Conservation (phyloP, 2,888 invertebrate species). For the Ophioninae sp. region DNA sequence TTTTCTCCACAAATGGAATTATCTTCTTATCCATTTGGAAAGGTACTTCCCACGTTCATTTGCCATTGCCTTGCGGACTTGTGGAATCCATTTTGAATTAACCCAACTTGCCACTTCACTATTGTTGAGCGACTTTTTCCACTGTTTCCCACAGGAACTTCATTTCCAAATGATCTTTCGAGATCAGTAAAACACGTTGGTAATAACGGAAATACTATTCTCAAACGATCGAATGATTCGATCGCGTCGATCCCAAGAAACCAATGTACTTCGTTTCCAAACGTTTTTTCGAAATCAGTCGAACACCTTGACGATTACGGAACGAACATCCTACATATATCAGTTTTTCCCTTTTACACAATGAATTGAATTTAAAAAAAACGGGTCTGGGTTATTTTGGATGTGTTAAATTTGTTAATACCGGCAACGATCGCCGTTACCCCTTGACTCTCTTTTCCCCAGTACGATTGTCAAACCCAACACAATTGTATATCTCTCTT, state of each 20-base stretch:
- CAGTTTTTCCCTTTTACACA: not conserved
- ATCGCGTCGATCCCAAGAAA: not conserved
- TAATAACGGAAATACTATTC: not conserved
- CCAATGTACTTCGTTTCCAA: no score
- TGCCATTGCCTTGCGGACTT: not conserved
- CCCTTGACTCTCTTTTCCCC: slow-evolving; percentile 20
- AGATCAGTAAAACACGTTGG: not conserved
- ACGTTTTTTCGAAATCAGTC: no score
- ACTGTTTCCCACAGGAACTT: no score
- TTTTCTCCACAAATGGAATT: not conserved
- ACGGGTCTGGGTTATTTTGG: not conserved
- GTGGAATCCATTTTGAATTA: not conserved
- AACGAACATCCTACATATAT: no score
- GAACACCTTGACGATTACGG: no score
- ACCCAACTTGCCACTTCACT: not conserved
- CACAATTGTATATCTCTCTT: not conserved
- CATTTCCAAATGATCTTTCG: not conserved
- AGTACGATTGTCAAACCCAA: not conserved
- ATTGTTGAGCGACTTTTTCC: no score
- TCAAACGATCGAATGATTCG: not conserved
- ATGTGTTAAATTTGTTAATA: not conserved
- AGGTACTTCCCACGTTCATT: not conserved
- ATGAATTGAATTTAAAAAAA: not conserved
- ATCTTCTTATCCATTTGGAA: not conserved
- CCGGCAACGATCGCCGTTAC: not conserved